Evolutionary conservation across 2,888 invertebrate genomes (phyloP), one percentile per base, ranked within the genome.

Genomic region (Fabriciana adippe): DNA sequence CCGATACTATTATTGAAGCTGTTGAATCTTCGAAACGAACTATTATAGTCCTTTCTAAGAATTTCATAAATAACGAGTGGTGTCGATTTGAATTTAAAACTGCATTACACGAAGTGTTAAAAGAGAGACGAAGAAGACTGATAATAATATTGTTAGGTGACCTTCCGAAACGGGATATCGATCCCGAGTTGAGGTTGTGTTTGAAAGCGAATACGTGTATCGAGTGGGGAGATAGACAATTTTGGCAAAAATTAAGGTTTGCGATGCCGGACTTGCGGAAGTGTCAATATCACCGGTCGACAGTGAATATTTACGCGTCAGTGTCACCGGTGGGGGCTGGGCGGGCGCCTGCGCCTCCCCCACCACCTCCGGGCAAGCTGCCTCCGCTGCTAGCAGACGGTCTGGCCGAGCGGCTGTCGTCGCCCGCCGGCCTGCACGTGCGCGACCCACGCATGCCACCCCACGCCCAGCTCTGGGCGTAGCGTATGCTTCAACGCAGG

Each of bases 21-120:
- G 97, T 98, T 26, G 97, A 98, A 84, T 96, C 97, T 64, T 97
- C 98, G 59, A 95, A 97, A 76, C 94, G 98, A 78, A 97, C 98
- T 54, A 96, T 99, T 71, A 94, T 99, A 76, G 96, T 99, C 70
- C 89, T 99, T 69, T 98, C 98, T 18, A 97, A 97, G 87, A 97
- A 97, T 92, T 99, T 99, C 90, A 94, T 99, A 73, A 96, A 97
- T 90, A 97, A 97, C 88, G 98, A 99, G 92, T 99, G 99, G 99
- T 96, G 97, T 79, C 94, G 97, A 75, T 97, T 98, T 86, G 99
- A 99, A 90, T 98, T 99, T 88, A 97, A 98, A 92, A 96, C 97
- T 78, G 98, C 98, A 41, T 94, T 98, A 64, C 97, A 97, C 84
- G 97, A 98, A 89, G 96, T 97, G 80, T 94, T 98, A 76, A 97